These are phyloP conservation scores for Todiramphus saurophagus DNA, from an alignment of 2,113 vertebrate species.

Conservation along the genomic window DNA sequence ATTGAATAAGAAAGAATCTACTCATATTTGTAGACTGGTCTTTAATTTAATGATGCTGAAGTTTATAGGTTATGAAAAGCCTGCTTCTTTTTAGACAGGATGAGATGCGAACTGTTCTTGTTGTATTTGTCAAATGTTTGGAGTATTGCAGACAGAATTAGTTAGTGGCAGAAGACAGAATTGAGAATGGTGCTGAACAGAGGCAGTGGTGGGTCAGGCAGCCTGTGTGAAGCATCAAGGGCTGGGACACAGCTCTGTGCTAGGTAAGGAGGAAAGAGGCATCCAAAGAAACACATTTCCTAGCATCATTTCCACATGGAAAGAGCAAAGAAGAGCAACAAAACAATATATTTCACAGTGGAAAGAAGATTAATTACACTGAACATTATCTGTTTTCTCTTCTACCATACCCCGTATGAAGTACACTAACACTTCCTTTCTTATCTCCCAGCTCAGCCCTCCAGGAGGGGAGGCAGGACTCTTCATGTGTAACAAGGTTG, in stretches of 20 bases:
- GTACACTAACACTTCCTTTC: not conserved
- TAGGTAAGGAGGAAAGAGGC: not conserved
- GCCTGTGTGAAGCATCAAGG: not conserved
- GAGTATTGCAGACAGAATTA: not conserved
- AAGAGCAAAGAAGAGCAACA: not conserved
- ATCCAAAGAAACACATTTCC: not conserved
- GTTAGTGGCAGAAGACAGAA: not conserved
- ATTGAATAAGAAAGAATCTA: slow-evolving; percentile 1
- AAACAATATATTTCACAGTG: not conserved
- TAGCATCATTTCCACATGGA: not conserved
- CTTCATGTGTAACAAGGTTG: not conserved
- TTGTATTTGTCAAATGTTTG: not conserved
- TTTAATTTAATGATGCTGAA: slow-evolving; percentile 28
- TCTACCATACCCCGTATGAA: not conserved
- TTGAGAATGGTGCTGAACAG: not conserved
- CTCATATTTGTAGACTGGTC: not conserved
- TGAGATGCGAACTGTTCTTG: slow-evolving; percentile 7
- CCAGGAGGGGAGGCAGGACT: not conserved
- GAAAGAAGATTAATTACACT: not conserved
- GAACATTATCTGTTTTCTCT: not conserved
- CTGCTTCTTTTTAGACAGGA: not conserved
- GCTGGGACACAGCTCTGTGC: not conserved
- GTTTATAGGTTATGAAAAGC: slow-evolving; percentile 19
- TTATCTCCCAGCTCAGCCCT: not conserved
- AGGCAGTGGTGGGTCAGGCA: not conserved